These are phyloP conservation scores for Hermaeophaga mercurialis DNA, from an alignment of 2,888 invertebrate species.

Conservation along the genomic window DNA sequence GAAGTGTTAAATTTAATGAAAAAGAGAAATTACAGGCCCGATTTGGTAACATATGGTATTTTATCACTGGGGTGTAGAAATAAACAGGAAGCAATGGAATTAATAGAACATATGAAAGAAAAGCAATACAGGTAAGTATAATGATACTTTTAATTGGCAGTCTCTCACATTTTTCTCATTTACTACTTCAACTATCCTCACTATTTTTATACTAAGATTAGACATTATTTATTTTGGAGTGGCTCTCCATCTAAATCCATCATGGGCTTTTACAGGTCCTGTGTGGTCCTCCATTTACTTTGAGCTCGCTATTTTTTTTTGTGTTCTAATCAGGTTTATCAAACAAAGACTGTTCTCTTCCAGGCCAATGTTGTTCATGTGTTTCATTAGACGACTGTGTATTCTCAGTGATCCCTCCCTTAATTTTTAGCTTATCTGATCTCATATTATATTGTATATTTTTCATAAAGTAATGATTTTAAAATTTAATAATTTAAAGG, in stretches of 20 bases:
- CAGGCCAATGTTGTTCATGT: no score
- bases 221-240: not conserved
- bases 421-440: no score
- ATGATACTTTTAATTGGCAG: not conserved
- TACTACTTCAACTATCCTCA: not conserved
- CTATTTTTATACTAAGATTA: not conserved
- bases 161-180: not conserved
- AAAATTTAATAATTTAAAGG: no score
- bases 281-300: no score
- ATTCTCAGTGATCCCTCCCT: no score
- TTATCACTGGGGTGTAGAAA: constrained; percentile 78
- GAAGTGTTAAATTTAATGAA: constrained; percentile 65
- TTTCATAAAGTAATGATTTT: no score
- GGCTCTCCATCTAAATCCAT: not conserved
- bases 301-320: no score
- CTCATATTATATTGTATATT: no score
- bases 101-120: constrained; percentile 73
- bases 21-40: constrained; percentile 63
- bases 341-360: no score
- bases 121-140: constrained; percentile 65
- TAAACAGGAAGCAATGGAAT: constrained; percentile 65
- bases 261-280: not conserved
- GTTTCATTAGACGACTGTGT: no score
- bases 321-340: no score
- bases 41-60: constrained; percentile 86